phyloP scores from a whole-genome alignment of 1,140 invertebrate species.

The Drosophila yakuba region DNA sequence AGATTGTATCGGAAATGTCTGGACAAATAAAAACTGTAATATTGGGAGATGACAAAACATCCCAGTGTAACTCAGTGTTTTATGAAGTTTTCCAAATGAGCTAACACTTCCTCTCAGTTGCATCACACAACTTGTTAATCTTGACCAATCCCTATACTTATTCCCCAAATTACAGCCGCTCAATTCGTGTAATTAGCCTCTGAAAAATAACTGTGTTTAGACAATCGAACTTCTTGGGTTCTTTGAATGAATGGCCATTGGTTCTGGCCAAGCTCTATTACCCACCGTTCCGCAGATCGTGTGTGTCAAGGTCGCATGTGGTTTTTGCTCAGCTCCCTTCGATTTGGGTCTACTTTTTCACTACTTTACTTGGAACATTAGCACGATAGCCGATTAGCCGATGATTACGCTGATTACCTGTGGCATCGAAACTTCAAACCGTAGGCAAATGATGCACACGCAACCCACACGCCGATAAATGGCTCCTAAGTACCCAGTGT shows the following conservation, averaged over 20 bases:
- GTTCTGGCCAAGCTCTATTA: constrained; percentile 21
- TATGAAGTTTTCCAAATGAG: neutral
- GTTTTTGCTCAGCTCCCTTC: constrained; percentile 11
- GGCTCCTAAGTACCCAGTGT: constrained; percentile 16
- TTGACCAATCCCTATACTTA: constrained; percentile 21
- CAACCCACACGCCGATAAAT: constrained; percentile 28
- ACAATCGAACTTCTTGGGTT: constrained; percentile 27
- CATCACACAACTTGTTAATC: constrained; percentile 6
- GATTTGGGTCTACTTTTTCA: constrained; percentile 9
- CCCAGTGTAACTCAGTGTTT: too few relatives aligned
- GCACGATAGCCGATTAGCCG: constrained; percentile 22
- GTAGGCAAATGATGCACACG: constrained; percentile 46
- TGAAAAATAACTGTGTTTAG: constrained; percentile 12
- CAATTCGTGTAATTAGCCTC: constrained; percentile 29
- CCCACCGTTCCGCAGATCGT: constrained; percentile 37
- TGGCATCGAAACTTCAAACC: constrained; percentile 1
- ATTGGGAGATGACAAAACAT: neutral
- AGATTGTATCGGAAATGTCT: neutral
- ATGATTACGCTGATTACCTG: constrained; percentile 21
- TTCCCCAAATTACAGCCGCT: constrained; percentile 18
- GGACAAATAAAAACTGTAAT: neutral
- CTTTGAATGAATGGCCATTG: constrained; percentile 9
- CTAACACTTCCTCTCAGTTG: constrained; percentile 12
- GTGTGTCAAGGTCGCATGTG: constrained; percentile 40
- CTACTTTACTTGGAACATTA: constrained; percentile 3